Conservation (phyloP, 92 coral and sea anemone genomes). For the Umimayanthus chanpuru region DNA sequence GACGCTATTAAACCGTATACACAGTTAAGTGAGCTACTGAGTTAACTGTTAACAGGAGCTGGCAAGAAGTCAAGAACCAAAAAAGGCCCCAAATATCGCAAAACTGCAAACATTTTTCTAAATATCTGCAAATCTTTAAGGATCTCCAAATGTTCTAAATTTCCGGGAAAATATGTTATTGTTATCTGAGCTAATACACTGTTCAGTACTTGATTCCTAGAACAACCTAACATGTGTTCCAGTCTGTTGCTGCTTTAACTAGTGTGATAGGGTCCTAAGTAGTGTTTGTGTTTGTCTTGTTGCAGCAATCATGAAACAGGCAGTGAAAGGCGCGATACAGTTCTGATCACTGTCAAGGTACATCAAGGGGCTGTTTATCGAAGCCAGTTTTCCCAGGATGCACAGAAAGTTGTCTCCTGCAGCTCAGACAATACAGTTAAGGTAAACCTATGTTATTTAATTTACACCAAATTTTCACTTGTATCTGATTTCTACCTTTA, state of each 20-base stretch:
- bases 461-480: not conserved
- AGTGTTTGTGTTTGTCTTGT: not conserved
- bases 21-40: no score
- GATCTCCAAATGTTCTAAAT: no score
- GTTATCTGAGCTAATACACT: no score
- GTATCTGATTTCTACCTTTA: not conserved
- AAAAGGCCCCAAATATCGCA: no score
- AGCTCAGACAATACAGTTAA: slow-evolving; percentile 91
- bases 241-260: no score
- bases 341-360: slow-evolving; percentile 87
- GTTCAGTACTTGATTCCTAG: no score
- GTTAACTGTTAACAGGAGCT: no score
- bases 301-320: slow-evolving; percentile 31
- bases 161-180: no score
- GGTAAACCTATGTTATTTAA: slow-evolving; percentile 39
- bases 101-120: no score
- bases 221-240: not conserved
- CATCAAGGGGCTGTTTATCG: slow-evolving; percentile 80
- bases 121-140: no score
- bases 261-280: not conserved
- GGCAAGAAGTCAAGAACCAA: no score
- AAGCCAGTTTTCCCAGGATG: slow-evolving; percentile 85
- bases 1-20: no score
- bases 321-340: slow-evolving; percentile 63
- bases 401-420: slow-evolving; percentile 85